These are phyloP conservation scores for Plebejus argus DNA, from an alignment of 2,888 invertebrate species.

Conservation along the genomic window DNA sequence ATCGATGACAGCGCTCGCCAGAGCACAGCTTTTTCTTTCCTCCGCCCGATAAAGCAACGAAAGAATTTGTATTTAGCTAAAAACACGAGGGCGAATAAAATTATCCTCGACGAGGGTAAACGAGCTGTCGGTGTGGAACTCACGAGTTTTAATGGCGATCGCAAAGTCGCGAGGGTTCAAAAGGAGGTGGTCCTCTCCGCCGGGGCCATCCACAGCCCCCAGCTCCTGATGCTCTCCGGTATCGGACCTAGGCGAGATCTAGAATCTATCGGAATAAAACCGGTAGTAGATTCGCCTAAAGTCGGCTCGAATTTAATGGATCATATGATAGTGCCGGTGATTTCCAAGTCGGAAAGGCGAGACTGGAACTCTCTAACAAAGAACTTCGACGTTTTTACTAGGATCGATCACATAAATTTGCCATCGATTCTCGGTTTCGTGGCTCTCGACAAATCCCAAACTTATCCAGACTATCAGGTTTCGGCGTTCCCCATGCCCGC, in stretches of 20 bases:
- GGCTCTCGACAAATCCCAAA: slow-evolving; percentile 52
- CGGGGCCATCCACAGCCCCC: slow-evolving; percentile 57
- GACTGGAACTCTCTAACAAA: slow-evolving; percentile 41
- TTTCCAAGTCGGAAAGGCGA: slow-evolving; percentile 45
- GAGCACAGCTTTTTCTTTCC: slow-evolving; percentile 51
- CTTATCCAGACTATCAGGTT: slow-evolving; percentile 57
- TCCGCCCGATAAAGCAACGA: slow-evolving; percentile 51
- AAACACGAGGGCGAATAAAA: slow-evolving; percentile 51
- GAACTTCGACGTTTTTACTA: slow-evolving; percentile 46
- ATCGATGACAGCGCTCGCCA: slow-evolving; percentile 49
- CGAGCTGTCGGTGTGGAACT: slow-evolving; percentile 52
- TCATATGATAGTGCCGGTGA: slow-evolving; percentile 51
- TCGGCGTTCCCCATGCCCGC: slow-evolving; percentile 47
- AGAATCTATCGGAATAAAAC: slow-evolving; percentile 48
- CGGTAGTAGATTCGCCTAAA: slow-evolving; percentile 49
- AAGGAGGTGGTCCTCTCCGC: slow-evolving; percentile 60
- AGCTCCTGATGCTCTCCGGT: slow-evolving; percentile 61
- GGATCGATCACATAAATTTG: slow-evolving; percentile 49
- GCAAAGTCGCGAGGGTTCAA: slow-evolving; percentile 42
- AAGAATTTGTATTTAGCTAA: slow-evolving; percentile 55
- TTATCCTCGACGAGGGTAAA: slow-evolving; percentile 50
- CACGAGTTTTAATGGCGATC: slow-evolving; percentile 43
- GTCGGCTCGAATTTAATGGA: slow-evolving; percentile 61
- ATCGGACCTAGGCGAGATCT: slow-evolving; percentile 57
- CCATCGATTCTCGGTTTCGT: slow-evolving; percentile 53